A percentile compares a stretch with the other conserved stretches of the same genome.
Evolutionary conservation across 2,888 invertebrate species (phyloP).

Genomic region (Phalera bucephala): DNA sequence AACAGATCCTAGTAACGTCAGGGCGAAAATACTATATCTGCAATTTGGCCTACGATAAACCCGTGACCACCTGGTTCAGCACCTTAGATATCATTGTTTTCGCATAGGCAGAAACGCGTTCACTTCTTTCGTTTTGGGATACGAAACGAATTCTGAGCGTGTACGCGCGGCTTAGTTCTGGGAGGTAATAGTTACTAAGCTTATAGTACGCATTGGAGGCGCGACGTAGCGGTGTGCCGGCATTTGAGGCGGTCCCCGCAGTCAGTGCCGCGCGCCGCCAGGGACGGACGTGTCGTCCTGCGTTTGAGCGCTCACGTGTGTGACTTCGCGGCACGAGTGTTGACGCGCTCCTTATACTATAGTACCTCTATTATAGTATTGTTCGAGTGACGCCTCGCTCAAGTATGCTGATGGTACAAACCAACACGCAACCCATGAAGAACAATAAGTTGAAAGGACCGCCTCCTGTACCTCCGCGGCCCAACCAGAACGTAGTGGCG

Average conservation of each 20-base stretch:
- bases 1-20: too few relatives aligned
- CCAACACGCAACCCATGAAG: constrained; percentile 82
- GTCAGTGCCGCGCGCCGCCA: constrained; percentile 65
- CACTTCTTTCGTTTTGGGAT: too few relatives aligned
- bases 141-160: too few relatives aligned
- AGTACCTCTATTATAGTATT: constrained; percentile 73
- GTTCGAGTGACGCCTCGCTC: constrained; percentile 68
- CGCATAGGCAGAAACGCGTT: too few relatives aligned
- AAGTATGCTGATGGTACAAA: constrained; percentile 81
- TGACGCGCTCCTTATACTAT: constrained; percentile 78
- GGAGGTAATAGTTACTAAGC: constrained; percentile 20
- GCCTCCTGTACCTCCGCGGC: constrained; percentile 92
- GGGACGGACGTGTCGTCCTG: constrained; percentile 55
- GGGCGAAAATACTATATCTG: too few relatives aligned
- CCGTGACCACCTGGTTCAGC: too few relatives aligned
- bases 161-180: too few relatives aligned
- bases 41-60: too few relatives aligned
- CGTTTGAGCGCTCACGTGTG: constrained; percentile 59
- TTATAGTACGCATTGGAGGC: constrained; percentile 11
- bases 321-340: constrained; percentile 53
- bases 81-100: too few relatives aligned
- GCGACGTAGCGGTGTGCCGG: constrained; percentile 21
- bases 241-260: constrained; percentile 34
- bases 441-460: constrained; percentile 82
- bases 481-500: constrained; percentile 88